Percentiles rank a stretch among this genome's conserved stretches.
These are phyloP conservation scores for Macaria liturata DNA, from an alignment of 2,888 invertebrate genomes.

Conservation along the genomic window DNA sequence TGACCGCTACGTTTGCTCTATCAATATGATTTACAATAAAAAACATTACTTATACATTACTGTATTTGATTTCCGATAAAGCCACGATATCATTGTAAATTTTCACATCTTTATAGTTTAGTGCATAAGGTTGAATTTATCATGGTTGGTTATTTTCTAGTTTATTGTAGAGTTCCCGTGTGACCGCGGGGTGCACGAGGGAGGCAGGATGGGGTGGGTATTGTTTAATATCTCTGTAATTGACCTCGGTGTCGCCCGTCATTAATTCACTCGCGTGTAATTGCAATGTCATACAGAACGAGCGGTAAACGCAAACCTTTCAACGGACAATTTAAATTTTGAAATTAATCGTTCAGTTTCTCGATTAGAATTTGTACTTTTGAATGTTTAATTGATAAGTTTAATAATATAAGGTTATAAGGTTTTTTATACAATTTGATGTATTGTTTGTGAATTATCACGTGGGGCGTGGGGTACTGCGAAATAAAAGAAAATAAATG, in stretches of 20 bases:
- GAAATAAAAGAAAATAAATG: too few species aligned
- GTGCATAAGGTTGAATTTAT: conserved; percentile 32
- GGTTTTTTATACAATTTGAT: too few species aligned
- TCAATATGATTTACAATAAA: conserved; percentile 50
- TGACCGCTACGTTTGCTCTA: conserved; percentile 34
- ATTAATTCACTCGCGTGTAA: conserved; percentile 31
- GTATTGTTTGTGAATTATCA: too few species aligned
- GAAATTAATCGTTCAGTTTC: conserved; percentile 1
- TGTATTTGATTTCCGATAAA: conserved; percentile 43
- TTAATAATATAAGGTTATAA: too few species aligned
- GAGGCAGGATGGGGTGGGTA: conserved; percentile 34
- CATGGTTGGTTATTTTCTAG: conserved; percentile 9
- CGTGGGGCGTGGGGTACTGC: too few species aligned
- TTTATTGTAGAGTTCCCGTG: conserved; percentile 58
- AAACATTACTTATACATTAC: conserved; percentile 45
- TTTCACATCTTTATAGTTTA: conserved; percentile 13
- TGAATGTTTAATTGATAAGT: not conserved
- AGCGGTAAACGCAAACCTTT: not conserved
- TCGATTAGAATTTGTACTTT: conserved; percentile 1
- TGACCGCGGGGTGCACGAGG: conserved; percentile 49
- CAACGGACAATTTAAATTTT: too few species aligned
- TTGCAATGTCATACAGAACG: conserved; percentile 18
- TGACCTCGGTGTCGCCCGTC: conserved; percentile 29
- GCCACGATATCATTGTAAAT: not conserved
- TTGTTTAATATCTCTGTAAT: conserved; percentile 35